Base-by-base conservation (phyloP, 2,888 invertebrate genomes). In the Teleogryllus oceanicus region DNA sequence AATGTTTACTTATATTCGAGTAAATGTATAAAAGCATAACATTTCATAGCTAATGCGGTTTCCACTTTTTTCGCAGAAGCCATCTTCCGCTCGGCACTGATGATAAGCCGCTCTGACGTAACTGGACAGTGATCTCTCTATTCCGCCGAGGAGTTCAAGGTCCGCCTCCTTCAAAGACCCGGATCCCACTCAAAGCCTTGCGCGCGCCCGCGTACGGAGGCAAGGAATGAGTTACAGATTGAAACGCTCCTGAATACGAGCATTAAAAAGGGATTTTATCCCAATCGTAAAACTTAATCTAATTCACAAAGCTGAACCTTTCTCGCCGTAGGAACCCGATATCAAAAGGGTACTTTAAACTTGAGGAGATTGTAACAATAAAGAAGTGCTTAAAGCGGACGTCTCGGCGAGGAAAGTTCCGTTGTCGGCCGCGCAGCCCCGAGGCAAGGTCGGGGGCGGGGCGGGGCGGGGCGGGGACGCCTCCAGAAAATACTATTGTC, bases 261-360 rank as follows among this genome's bases (percentile, higher is more conserved):
- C 62, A 13, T 62, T 12, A 13, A 62, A 62, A 62, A 62, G 62
- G 62, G 62, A n/a, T 62, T 62, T 62, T 62, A 62, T 62, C 62
- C 62, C 62, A 62, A 62, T 62, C 62, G 62, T 62, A 62, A 62
- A 62, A 62, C 62, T 62, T 62, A 62, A 62, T 62, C 62, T 62
- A 62, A 62, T 62, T 62, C 62, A 62, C 62, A n/a, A 62, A 62
- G 62, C 62, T n/a, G 62, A 62, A 62, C 62, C 62, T 62, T 62
- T 62, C 62, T n/a, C n/a, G 16, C 62, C n/a, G 16, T 62, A 62
- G n/a, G 62, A n/a, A 62, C 62, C n/a, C n/a, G 62, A 62, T 62
- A 62, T 62, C 62, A 62, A 62, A 62, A 62, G 62, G n/a, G 62
- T 62, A 62, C 62, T 62, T 62, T 62, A 62, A 62, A 62, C 62